These are phyloP conservation scores for Drosophila engyochracea DNA, from an alignment of 2,888 invertebrate species.

Conservation along the genomic window DNA sequence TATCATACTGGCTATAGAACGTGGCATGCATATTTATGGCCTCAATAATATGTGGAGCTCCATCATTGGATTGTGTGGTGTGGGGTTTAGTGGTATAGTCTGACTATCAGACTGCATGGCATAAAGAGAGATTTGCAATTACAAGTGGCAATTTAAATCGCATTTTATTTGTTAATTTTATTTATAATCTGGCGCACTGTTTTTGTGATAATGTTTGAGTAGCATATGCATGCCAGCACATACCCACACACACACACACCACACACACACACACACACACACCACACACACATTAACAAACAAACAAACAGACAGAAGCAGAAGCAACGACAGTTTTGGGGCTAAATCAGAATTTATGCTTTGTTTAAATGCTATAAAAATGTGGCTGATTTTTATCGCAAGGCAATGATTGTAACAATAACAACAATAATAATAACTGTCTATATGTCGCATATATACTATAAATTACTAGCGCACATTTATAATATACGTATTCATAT, in stretches of 20 bases:
- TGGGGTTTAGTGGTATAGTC: not conserved
- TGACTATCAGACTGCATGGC: not conserved
- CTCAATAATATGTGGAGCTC: slow-evolving; percentile 56
- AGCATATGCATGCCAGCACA: slow-evolving; percentile 54
- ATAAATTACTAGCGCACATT: slow-evolving; percentile 31
- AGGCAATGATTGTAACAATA: slow-evolving; percentile 76
- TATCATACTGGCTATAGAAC: slow-evolving; percentile 20
- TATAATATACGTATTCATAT: slow-evolving; percentile 37
- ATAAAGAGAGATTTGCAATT: slow-evolving; percentile 62
- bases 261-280: slow-evolving; percentile 9
- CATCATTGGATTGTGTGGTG: not conserved
- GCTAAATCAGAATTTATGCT: slow-evolving; percentile 81
- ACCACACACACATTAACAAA: not conserved
- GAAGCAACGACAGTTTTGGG: slow-evolving; percentile 70
- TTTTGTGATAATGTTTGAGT: slow-evolving; percentile 56
- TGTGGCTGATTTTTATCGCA: slow-evolving; percentile 80
- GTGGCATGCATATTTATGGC: slow-evolving; percentile 58
- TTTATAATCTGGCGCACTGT: slow-evolving; percentile 63
- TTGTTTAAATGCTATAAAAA: slow-evolving; percentile 84
- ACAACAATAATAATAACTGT: slow-evolving; percentile 71
- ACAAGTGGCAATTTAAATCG: slow-evolving; percentile 73
- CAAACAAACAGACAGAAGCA: slow-evolving; percentile 5
- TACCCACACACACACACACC: slow-evolving; percentile 27
- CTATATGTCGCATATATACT: slow-evolving; percentile 56
- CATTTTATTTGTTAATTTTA: slow-evolving; percentile 72